Percentiles rank a stretch among this genome's conserved stretches.
Evolutionary conservation across 2,888 invertebrate species (phyloP).

Genomic region (Bugula neritina): DNA sequence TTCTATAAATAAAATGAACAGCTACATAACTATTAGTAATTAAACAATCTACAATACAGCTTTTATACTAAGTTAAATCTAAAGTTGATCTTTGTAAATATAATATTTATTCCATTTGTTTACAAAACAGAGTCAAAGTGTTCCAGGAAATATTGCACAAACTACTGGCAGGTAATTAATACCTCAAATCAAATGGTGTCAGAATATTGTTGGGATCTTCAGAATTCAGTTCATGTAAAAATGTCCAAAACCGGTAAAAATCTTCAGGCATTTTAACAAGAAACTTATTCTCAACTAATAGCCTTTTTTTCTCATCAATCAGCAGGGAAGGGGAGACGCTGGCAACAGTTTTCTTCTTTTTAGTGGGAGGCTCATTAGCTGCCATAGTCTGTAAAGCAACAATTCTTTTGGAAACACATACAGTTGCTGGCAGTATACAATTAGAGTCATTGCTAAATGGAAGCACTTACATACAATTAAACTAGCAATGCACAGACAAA

Average conservation of each 20-base stretch:
- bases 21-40: not conserved
- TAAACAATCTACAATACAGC: not conserved
- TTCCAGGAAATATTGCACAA: no score
- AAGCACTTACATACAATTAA: no score
- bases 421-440: no score
- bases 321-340: not conserved
- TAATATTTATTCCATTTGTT: not conserved
- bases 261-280: conserved; percentile 81
- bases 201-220: conserved; percentile 57
- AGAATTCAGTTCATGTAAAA: conserved; percentile 61
- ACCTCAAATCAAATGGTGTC: conserved; percentile 4
- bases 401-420: no score
- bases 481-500: no score
- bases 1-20: no score
- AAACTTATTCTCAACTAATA: conserved; percentile 66
- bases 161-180: no score
- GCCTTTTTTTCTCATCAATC: not conserved
- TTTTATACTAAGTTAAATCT: not conserved
- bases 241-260: conserved; percentile 77
- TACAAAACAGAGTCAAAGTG: not conserved
- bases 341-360: not conserved
- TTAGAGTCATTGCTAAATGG: no score
- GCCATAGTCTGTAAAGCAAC: no score
- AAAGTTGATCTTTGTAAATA: not conserved
- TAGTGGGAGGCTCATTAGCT: not conserved